phyloP scores from a whole-genome alignment of 2,113 vertebrate genomes.

The Panthera uncia region DNA sequence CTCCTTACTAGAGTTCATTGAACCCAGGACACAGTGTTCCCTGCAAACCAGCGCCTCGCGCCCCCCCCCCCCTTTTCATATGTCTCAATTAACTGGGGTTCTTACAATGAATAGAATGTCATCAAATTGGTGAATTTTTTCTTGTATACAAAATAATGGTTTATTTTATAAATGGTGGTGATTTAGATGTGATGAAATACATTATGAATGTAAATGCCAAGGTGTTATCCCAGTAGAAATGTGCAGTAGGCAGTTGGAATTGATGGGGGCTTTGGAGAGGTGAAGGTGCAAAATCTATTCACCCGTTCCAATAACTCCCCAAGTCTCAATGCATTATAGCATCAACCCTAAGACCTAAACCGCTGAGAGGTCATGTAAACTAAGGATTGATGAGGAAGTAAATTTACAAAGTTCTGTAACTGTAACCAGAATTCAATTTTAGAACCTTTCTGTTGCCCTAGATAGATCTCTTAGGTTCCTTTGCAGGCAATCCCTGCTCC shows the following conservation, averaged over 20 bases:
- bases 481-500: background rate
- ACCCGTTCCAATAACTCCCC: background rate
- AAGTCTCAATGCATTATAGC: background rate
- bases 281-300: background rate
- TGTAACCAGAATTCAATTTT: background rate
- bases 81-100: background rate
- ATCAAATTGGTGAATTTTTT: background rate
- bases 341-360: background rate
- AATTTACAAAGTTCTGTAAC: background rate
- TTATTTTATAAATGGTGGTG: background rate
- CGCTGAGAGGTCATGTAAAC: background rate
- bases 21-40: background rate
- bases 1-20: background rate
- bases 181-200: slow-evolving; percentile 18
- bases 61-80: background rate
- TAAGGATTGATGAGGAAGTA: background rate
- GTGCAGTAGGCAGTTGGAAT: background rate
- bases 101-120: background rate
- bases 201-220: background rate
- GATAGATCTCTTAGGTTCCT: background rate
- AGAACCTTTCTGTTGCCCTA: background rate
- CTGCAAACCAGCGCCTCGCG: background rate
- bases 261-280: background rate
- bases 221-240: background rate
- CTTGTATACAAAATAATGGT: background rate